Evolutionary conservation across 2,797 vertebrate species (phyloP).

Genomic region (Mus minutoides): DNA sequence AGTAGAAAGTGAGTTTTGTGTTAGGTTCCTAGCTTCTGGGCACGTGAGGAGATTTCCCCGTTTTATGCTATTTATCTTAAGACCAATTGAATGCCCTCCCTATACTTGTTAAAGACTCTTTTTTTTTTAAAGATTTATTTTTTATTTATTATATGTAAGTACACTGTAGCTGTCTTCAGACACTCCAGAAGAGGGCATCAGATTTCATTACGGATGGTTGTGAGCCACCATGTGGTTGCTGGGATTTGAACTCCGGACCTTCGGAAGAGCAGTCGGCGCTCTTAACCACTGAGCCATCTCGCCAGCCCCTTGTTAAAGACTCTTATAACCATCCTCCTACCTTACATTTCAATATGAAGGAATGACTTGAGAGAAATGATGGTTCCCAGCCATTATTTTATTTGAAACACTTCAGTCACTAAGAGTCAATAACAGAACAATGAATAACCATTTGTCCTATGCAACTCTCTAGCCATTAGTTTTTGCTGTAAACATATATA

Average conservation of each 20-base stretch:
- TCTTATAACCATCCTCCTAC: neutral
- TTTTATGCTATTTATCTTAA: neutral
- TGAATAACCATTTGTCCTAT: neutral
- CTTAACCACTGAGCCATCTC: no score
- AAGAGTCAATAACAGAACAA: neutral
- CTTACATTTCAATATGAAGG: neutral
- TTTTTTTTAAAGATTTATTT: no score
- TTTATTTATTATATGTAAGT: no score
- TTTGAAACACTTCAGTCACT: neutral
- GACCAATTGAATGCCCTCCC: neutral
- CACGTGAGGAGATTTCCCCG: neutral
- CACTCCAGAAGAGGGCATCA: no score
- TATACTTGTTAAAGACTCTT: neutral
- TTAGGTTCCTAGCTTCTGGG: slow-evolving; percentile 19
- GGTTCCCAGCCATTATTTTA: slow-evolving; percentile 1
- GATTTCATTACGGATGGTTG: no score
- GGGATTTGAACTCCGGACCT: no score
- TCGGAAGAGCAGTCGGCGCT: no score
- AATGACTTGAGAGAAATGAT: neutral
- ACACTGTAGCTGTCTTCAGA: no score
- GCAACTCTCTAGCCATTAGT: neutral
- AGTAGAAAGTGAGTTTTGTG: neutral
- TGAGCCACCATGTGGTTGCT: no score
- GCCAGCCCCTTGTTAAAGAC: neutral
- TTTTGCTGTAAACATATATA: neutral